Base-by-base conservation (phyloP, 2,797 vertebrate genomes). In the Anas bernieri region DNA sequence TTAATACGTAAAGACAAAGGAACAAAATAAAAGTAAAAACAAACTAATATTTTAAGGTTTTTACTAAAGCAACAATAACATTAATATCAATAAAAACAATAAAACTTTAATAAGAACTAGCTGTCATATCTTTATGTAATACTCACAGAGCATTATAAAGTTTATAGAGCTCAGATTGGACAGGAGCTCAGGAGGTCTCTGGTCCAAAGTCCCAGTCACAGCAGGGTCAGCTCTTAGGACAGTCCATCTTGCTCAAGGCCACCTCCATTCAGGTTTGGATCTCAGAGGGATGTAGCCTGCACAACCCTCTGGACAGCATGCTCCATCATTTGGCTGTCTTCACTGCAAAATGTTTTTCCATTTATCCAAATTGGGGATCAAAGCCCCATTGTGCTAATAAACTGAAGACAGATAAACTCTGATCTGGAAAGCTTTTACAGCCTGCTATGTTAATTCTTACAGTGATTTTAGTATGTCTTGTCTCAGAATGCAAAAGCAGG, bases 381-480 rank as follows among this genome's bases (percentile, higher is more conserved):
- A 78, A 63, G 23, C 35, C 35, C 11, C 25, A 25, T 50, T 64
- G 20, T 56, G 20, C 25, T 64, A 33, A 56, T 35, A 56, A 79
- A 18, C 35, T 73, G 21, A 45, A 43, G 12, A 22, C 9, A 58
- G 25, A 72, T 31, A 30, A 64, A 31, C 35, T 50, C 31, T 43
- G 31, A 64, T 58, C 20, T 64, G 26, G 31, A 64, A 64, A 73
- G 35, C 1, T 4, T 17, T 80, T 35, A 33, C 17, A 31, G 52
- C 13, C 9, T 66, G 39, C 31, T 50, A 43, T 35, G 54, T 17
- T 28, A n/a, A 48, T 74, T 39, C 15, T 48, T 35, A 58, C 15
- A 48, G 8, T 7, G 23, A 39, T 4, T 22, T 8, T 64, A 46
- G 46, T 13, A n/a, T 11, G 13, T 1, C 0, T 33, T 48, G 28